These are phyloP conservation scores for Lasiurus borealis DNA, from an alignment of 2,113 vertebrate genomes.

Conservation along the genomic window DNA sequence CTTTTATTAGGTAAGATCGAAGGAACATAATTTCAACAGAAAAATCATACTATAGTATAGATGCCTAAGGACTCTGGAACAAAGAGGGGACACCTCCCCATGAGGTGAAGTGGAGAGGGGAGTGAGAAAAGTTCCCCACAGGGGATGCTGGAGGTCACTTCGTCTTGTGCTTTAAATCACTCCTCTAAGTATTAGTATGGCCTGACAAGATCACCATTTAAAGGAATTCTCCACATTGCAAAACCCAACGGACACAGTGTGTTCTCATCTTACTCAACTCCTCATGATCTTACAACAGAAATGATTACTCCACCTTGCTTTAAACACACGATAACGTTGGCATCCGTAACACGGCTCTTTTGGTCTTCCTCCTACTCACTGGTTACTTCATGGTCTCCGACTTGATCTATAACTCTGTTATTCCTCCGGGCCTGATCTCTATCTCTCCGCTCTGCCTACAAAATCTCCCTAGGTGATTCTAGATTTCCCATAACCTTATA, in stretches of 20 bases:
- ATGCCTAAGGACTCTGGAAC: not conserved
- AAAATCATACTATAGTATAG: not conserved
- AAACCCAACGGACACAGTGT: not conserved
- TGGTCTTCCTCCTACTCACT: not conserved
- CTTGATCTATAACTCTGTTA: not conserved
- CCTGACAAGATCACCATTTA: not conserved
- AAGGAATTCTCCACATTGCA: not conserved
- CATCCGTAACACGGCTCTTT: not conserved
- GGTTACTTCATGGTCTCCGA: not conserved
- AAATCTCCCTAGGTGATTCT: not conserved
- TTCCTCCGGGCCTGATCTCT: not conserved
- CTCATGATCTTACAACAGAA: not conserved
- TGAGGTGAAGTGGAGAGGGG: too few species aligned
- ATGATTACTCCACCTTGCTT: not conserved
- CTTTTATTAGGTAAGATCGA: too few species aligned
- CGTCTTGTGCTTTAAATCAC: not conserved
- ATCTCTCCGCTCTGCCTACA: not conserved
- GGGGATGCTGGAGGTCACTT: not conserved
- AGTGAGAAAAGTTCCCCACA: not conserved
- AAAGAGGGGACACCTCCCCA: not conserved
- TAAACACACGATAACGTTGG: not conserved
- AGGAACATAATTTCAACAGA: not conserved
- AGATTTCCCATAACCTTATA: not conserved
- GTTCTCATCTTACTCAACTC: conserved; percentile 7
- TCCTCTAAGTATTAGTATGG: not conserved